Base-by-base conservation (phyloP, 2,888 invertebrate genomes). In the Diabrotica balteata region DNA sequence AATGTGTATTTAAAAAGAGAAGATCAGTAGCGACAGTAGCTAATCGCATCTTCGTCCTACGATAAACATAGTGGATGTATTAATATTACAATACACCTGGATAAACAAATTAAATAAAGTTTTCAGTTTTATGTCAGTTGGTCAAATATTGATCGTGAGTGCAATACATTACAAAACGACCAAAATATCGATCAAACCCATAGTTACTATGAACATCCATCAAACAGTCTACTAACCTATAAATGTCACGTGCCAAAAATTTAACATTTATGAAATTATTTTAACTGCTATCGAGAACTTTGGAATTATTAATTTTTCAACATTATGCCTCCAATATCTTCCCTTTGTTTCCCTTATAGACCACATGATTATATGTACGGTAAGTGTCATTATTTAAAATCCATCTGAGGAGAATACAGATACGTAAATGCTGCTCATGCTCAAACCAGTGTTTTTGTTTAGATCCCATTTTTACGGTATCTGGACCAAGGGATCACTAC, bases 401-500 rank as follows among this genome's bases (percentile, higher is more conserved):
- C 7, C 11, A 1, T n/a, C 8, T 22, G 7, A 22, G 32, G 32
- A 32, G 10, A 8, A 10, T 22, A 51, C 6, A 46, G 32, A 8
- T 47, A 6, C 32, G 17, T 10, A 9, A 42, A 47, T 10, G 32
- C 9, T 49, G 43, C 55, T 43, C 57, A 57, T 61, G 53, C 61
- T 53, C 61, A 32, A 53, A 10, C 7, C 5, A 44, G 44, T 17
- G 61, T 46, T 46, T 52, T 57, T 55, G 72, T 74, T 44, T 58
- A 89, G 89, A 89, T 81, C 87, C 88, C 0, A 80, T 87, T 1
- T 89, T 85, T 77, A 85, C 87, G 42, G 87, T 89, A 1, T 88
- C 88, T 0, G 87, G 88, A 0, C 86, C 87, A 0, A 84, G 85
- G 0, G 89, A 89, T 77, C 87, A 87, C 75, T 87, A 87, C 4